phyloP scores from a whole-genome alignment of 2,113 vertebrate species.

The Crotophaga sulcirostris region DNA sequence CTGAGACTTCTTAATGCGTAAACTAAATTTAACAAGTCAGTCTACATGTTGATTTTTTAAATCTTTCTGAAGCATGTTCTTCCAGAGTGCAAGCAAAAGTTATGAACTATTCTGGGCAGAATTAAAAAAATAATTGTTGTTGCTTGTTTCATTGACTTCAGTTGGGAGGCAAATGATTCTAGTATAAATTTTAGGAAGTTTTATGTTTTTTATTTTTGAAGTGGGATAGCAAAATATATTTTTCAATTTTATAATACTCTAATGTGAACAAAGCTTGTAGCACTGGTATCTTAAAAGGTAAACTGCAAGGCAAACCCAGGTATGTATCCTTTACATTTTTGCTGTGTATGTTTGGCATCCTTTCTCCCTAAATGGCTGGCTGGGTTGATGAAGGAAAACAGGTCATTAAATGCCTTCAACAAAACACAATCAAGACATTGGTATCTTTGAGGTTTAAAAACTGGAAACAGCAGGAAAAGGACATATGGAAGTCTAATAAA shows the following conservation, averaged over 20 bases:
- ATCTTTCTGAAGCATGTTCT: neutral
- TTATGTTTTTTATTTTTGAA: neutral
- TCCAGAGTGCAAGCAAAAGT: neutral
- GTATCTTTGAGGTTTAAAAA: neutral
- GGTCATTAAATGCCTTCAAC: no score
- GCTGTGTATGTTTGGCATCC: neutral
- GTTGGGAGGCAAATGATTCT: neutral
- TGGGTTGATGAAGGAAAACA: neutral
- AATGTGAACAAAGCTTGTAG: neutral
- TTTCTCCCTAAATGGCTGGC: neutral
- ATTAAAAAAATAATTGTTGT: neutral
- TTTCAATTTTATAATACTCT: neutral
- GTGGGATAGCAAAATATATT: neutral
- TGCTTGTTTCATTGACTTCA: neutral
- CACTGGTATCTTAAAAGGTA: neutral
- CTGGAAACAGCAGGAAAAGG: neutral
- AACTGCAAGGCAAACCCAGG: neutral
- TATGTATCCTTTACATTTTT: neutral
- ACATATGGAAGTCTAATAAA: neutral
- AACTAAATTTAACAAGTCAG: neutral
- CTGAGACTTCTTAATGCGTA: neutral
- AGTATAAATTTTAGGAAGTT: neutral
- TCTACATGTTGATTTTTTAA: neutral
- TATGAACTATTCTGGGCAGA: neutral
- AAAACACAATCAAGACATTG: neutral